Conservation (phyloP, 2,888 invertebrate species). For the Pristionchus maxplancki region DNA sequence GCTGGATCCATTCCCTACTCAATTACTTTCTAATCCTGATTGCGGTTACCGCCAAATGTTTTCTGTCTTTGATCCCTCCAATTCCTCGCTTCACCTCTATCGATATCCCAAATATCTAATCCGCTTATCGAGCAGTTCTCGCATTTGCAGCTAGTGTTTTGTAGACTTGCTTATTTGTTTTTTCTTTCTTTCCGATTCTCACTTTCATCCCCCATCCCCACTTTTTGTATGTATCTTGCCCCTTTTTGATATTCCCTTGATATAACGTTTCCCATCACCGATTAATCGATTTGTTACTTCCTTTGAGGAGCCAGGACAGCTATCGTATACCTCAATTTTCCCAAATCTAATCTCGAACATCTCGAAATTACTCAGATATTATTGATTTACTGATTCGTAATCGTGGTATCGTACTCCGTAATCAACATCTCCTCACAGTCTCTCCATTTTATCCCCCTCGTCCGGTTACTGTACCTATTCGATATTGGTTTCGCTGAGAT, state of each 20-base stretch:
- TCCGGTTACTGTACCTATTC: constrained; percentile 17
- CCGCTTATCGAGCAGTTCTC: background rate
- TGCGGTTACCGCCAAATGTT: background rate
- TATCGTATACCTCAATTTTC: background rate
- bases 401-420: background rate
- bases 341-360: constrained; percentile 8
- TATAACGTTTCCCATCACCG: background rate
- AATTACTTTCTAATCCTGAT: too few relatives aligned
- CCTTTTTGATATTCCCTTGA: constrained; percentile 10
- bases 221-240: constrained; percentile 6
- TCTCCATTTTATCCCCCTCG: background rate
- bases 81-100: background rate
- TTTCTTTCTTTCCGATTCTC: background rate
- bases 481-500: constrained; percentile 27
- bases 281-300: constrained; percentile 9
- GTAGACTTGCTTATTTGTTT: background rate
- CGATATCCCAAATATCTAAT: background rate
- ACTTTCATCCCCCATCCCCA: background rate
- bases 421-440: background rate
- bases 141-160: constrained; percentile 13
- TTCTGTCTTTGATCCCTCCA: background rate
- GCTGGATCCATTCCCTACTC: background rate
- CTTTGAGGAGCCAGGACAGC: background rate
- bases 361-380: constrained; percentile 25
- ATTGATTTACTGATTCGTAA: constrained; percentile 24